Evolutionary conservation across 2,797 vertebrate genomes (phyloP).

Genomic region (Botia almorhae): DNA sequence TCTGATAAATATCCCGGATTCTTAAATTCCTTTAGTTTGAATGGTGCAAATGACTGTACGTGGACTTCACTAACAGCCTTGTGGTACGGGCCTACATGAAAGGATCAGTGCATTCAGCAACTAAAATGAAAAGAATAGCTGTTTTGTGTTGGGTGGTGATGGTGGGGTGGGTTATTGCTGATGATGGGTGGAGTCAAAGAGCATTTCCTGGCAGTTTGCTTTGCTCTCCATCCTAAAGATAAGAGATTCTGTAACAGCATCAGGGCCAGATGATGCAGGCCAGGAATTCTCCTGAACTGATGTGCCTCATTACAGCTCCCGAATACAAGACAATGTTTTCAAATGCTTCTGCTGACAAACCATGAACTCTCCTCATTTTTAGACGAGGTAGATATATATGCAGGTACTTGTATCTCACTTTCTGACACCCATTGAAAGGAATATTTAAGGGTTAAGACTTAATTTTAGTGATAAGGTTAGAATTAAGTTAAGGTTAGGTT

Average conservation of each 20-base stretch:
- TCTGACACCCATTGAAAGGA: too few species aligned
- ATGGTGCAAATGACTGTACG: too few species aligned
- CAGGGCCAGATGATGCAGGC: conserved; percentile 46
- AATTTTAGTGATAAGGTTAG: too few species aligned
- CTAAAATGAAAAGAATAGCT: background rate
- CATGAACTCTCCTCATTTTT: background rate
- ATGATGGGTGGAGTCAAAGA: conserved; percentile 56
- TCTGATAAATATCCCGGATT: too few species aligned
- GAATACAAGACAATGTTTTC: conserved; percentile 43
- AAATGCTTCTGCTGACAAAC: conserved; percentile 52
- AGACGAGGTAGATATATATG: background rate
- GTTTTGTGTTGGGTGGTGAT: too few species aligned
- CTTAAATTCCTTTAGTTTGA: too few species aligned
- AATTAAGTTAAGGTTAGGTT: too few species aligned
- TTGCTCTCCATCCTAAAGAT: conserved; percentile 65
- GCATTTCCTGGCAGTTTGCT: conserved; percentile 67
- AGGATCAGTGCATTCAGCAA: background rate
- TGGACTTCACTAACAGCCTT: too few species aligned
- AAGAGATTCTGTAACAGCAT: conserved; percentile 68
- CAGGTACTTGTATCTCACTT: background rate
- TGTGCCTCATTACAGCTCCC: conserved; percentile 51
- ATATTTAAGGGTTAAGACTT: too few species aligned
- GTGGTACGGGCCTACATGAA: too few species aligned
- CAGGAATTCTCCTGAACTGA: conserved; percentile 58
- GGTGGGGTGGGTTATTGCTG: background rate